phyloP scores from a whole-genome alignment of 2,888 invertebrate genomes.

The Dioctria rufipes region DNA sequence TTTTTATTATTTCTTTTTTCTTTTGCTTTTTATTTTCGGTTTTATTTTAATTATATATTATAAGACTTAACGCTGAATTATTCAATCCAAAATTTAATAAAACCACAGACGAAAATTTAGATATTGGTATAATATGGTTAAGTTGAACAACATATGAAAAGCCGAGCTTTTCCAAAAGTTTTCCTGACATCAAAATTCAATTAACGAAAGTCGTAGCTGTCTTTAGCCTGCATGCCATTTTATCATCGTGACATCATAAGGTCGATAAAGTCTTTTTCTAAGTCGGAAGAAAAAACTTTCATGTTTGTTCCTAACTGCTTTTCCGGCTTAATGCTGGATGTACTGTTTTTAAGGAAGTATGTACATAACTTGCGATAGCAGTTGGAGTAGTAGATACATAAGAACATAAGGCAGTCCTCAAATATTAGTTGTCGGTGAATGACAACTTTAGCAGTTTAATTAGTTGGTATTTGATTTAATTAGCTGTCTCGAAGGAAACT shows the following conservation, averaged over 20 bases:
- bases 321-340: too few relatives aligned
- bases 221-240: conserved; percentile 33
- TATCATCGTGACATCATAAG: conserved; percentile 42
- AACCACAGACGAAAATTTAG: too few relatives aligned
- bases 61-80: too few relatives aligned
- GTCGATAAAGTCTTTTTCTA: conserved; percentile 36
- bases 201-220: conserved; percentile 42
- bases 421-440: conserved; percentile 7
- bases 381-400: too few relatives aligned
- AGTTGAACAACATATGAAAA: conserved; percentile 28
- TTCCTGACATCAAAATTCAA: conserved; percentile 54
- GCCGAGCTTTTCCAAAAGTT: conserved; percentile 43
- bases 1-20: too few relatives aligned
- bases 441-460: conserved; percentile 32
- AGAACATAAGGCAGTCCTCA: not conserved
- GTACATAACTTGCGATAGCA: too few relatives aligned
- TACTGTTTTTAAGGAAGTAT: too few relatives aligned
- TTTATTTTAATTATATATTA: too few relatives aligned
- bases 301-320: not conserved
- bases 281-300: conserved; percentile 26
- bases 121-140: not conserved
- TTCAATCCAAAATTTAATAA: too few relatives aligned
- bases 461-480: conserved; percentile 23
- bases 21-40: too few relatives aligned
- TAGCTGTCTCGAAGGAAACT: not conserved